Evolutionary conservation across 1,140 invertebrate species (phyloP).

Genomic region (Eciton burchellii): DNA sequence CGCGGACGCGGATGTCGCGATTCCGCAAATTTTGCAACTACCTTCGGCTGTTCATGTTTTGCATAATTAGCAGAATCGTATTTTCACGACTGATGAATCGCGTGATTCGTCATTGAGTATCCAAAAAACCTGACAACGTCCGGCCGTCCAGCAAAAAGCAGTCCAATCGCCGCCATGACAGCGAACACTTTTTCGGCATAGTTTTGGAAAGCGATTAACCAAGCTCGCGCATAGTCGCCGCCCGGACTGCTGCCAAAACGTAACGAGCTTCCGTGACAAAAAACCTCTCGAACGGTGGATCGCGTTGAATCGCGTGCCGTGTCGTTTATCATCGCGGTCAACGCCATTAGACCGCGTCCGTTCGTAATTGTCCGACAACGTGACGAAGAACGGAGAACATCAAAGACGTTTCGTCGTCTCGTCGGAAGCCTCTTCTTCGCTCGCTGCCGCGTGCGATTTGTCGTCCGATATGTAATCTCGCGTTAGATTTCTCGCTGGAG

Average conservation of each 20-base stretch:
- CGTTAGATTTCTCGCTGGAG: not conserved
- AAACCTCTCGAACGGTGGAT: slow-evolving; percentile 72
- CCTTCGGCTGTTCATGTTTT: slow-evolving; percentile 12
- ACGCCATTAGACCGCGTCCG: slow-evolving; percentile 63
- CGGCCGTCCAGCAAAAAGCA: slow-evolving; percentile 68
- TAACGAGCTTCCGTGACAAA: slow-evolving; percentile 79
- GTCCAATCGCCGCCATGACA: slow-evolving; percentile 32
- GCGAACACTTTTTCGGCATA: slow-evolving; percentile 67
- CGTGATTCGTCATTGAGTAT: slow-evolving; percentile 57
- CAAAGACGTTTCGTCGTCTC: not conserved
- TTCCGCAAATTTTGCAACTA: slow-evolving; percentile 4
- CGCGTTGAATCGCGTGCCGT: slow-evolving; percentile 71
- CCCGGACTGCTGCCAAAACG: slow-evolving; percentile 76
- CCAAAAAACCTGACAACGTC: slow-evolving; percentile 54
- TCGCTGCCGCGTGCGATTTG: too few species aligned
- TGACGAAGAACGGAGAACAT: slow-evolving; percentile 18
- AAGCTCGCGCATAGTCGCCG: slow-evolving; percentile 72
- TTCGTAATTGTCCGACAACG: slow-evolving; percentile 56
- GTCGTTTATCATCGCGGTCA: slow-evolving; percentile 80
- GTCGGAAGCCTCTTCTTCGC: too few species aligned
- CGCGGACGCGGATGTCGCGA: not conserved
- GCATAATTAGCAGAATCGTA: slow-evolving; percentile 41
- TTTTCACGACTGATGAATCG: slow-evolving; percentile 55
- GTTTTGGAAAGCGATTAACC: slow-evolving; percentile 80
- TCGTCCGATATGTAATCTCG: too few species aligned